Evolutionary conservation across 1,140 invertebrate genomes (phyloP), one percentile per base, ranked within the genome.

Genomic region (Megathymus violae): DNA sequence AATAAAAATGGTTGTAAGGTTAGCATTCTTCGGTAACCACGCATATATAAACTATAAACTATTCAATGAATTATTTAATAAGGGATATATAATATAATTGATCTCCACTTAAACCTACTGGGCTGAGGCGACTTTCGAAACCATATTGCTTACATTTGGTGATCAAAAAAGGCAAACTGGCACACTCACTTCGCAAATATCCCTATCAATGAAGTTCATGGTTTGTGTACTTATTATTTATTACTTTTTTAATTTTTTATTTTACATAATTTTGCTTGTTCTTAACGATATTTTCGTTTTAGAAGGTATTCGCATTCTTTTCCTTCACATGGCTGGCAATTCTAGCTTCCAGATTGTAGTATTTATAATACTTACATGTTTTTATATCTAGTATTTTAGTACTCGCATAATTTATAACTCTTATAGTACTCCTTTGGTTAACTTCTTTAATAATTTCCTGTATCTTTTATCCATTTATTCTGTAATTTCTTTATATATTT

Each of bases 51-150:
- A 96, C 79, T 96, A 96, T 67, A 84, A 82, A 3, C 67, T 92
- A 67, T 78, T 95, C 11, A 93, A 95, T 58, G 91, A 95, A 46
- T 78, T 95, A 1, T 94, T 94, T 70, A 88, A 91, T 36, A 75
- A 91, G 4, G 94, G 95, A n/a, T n/a, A n/a, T n/a, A n/a, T 0
- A 93, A 94, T 58, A 95, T 96, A 83, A 95, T 96, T n/a, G 95
- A 93, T 1, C 90, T 95, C 0, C 95, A 92, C 66, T 94, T 86
- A 82, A 14, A 76, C 79, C 10, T 94, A 93, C 66, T 94, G 94
- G 94, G 62, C 67, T 2, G 70, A 79, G 13, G 89, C 92, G 3
- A 78, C 78, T 31, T 63, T 83, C 10, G 83, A 91, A 6, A 78
- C 80, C 1, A 86, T 93, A 80, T 80, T 80, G 31, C 71, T 85